These are phyloP conservation scores for Acrobeloides nanus DNA, from an alignment of 2,888 invertebrate genomes.

Conservation along the genomic window DNA sequence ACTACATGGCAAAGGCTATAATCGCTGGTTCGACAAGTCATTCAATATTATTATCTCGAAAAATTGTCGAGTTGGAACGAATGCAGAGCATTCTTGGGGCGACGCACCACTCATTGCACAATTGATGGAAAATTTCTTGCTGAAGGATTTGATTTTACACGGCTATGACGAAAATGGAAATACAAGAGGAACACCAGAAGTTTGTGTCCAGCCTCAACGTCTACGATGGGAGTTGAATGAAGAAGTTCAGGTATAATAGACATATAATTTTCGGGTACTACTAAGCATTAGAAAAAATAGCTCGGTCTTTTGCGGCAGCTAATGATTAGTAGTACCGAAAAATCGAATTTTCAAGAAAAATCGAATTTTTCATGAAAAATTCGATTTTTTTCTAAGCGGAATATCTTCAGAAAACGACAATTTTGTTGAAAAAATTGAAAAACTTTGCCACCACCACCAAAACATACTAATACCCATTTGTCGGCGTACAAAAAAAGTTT, in stretches of 20 bases:
- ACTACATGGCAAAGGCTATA: conserved; percentile 87
- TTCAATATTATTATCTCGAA: conserved; percentile 86
- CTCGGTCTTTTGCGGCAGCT: too few species aligned
- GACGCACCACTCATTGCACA: conserved; percentile 96
- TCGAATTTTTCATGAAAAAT: too few species aligned
- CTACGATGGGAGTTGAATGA: conserved; percentile 72
- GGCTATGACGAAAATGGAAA: conserved; percentile 66
- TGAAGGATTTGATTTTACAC: conserved; percentile 53
- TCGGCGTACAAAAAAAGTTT: too few species aligned
- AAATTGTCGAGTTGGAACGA: conserved; percentile 89
- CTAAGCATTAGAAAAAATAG: too few species aligned
- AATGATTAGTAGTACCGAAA: too few species aligned
- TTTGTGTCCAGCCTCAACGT: conserved; percentile 64
- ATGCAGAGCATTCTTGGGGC: conserved; percentile 98
- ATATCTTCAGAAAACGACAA: too few species aligned
- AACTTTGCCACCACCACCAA: too few species aligned
- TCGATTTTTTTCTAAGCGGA: too few species aligned
- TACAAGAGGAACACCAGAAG: conserved; percentile 67
- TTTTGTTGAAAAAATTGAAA: too few species aligned
- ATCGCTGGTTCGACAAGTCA: conserved; percentile 98
- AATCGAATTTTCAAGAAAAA: too few species aligned
- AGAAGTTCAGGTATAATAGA: conserved; percentile 10
- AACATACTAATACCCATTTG: too few species aligned
- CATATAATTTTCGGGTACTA: too few species aligned
- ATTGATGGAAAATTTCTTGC: conserved; percentile 71